These are phyloP conservation scores for Tetraodon nigroviridis DNA, from an alignment of 2,113 vertebrate species.

Conservation along the genomic window DNA sequence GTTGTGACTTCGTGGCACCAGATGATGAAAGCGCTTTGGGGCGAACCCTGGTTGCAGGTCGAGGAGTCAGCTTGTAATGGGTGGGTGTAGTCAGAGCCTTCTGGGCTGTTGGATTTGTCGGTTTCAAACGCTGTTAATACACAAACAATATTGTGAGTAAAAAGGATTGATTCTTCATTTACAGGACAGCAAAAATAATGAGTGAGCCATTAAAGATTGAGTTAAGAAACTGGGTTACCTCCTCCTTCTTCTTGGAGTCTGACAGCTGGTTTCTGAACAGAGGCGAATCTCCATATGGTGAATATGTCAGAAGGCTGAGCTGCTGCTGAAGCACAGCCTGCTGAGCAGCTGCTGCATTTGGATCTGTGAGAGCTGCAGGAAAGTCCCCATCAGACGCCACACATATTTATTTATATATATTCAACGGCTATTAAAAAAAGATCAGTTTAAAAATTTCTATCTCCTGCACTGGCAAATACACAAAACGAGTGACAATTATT, in stretches of 20 bases:
- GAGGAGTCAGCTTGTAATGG: constrained; percentile 91
- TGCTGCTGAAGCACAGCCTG: constrained; percentile 90
- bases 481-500: no score
- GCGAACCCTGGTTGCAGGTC: constrained; percentile 85
- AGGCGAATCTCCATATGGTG: constrained; percentile 90
- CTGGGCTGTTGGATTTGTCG: constrained; percentile 94
- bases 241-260: constrained; percentile 95
- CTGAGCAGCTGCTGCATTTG: constrained; percentile 82
- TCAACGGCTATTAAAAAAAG: no score
- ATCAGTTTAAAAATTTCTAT: no score
- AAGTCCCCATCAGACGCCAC: neutral
- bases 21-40: constrained; percentile 88
- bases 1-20: constrained; percentile 85
- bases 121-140: constrained; percentile 83
- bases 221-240: constrained; percentile 72
- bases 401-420: no score
- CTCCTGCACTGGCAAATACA: no score
- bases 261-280: constrained; percentile 94
- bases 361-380: constrained; percentile 82
- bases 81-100: constrained; percentile 91
- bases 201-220: neutral
- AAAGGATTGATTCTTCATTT: no score
- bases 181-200: neutral
- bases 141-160: neutral
- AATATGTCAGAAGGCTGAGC: constrained; percentile 85